These are phyloP conservation scores for Noctilio leporinus DNA, from an alignment of 2,113 vertebrate genomes.

Conservation along the genomic window DNA sequence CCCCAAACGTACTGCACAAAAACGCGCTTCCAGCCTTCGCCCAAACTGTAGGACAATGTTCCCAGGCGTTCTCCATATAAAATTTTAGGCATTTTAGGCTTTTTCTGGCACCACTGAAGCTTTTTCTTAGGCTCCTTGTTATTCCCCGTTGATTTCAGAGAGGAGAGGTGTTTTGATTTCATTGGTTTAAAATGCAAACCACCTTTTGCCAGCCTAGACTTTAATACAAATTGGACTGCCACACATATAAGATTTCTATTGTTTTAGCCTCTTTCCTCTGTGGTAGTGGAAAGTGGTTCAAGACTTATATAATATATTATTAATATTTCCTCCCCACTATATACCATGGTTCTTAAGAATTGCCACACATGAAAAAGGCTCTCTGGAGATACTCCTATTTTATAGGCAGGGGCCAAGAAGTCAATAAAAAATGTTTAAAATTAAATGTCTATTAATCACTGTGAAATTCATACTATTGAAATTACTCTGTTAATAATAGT, in stretches of 20 bases:
- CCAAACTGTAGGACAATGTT: not conserved
- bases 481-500: not conserved
- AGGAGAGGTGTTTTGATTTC: not conserved
- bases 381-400: not conserved
- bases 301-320: not conserved
- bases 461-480: not conserved
- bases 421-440: not conserved
- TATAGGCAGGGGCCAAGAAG: not conserved
- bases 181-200: not conserved
- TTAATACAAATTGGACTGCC: not conserved
- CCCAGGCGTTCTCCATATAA: not conserved
- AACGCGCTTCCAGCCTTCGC: not conserved
- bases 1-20: too few relatives aligned
- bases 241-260: not conserved
- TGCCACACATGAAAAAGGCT: not conserved
- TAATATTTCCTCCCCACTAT: not conserved
- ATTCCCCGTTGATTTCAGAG: not conserved
- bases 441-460: not conserved
- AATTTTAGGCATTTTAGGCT: not conserved
- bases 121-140: not conserved
- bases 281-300: not conserved
- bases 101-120: not conserved
- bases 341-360: not conserved
- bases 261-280: not conserved
- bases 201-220: not conserved